A percentile compares a stretch with the other conserved stretches of the same genome.
phyloP scores from a whole-genome alignment of 2,797 vertebrate genomes.

The Mus caroli region DNA sequence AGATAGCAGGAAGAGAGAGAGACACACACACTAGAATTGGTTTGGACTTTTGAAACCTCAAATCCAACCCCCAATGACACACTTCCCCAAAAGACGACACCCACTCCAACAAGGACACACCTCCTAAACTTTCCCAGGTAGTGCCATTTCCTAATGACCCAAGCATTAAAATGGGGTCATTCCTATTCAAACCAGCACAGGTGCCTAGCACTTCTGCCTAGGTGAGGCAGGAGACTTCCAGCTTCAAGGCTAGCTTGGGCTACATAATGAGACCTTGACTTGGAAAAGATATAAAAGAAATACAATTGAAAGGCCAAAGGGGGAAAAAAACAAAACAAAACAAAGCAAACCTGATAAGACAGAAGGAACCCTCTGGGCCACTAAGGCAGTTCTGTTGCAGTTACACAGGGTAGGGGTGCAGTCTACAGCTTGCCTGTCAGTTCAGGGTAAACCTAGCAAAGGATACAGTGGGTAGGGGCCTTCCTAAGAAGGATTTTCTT shows the following conservation, averaged over 20 bases:
- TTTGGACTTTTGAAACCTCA: background rate
- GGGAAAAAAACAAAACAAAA: too few species aligned
- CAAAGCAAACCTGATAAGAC: background rate
- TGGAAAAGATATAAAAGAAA: background rate
- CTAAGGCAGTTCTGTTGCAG: background rate
- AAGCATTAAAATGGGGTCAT: background rate
- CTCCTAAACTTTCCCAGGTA: background rate
- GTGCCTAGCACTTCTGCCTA: background rate
- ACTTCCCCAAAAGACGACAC: background rate
- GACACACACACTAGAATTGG: background rate
- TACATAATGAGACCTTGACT: background rate
- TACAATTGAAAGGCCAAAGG: background rate
- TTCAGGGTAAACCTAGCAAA: background rate
- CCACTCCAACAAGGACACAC: background rate
- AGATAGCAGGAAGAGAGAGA: background rate
- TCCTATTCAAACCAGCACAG: background rate
- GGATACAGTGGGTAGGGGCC: background rate
- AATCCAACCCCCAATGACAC: background rate
- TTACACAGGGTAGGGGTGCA: background rate
- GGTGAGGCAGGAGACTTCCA: background rate
- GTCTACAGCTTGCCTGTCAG: background rate
- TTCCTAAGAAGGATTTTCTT: background rate
- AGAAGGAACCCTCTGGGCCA: background rate
- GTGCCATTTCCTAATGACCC: background rate
- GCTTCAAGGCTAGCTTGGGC: background rate